Evolutionary conservation across 1,140 invertebrate genomes (phyloP).

Genomic region (Philaenus spumarius): DNA sequence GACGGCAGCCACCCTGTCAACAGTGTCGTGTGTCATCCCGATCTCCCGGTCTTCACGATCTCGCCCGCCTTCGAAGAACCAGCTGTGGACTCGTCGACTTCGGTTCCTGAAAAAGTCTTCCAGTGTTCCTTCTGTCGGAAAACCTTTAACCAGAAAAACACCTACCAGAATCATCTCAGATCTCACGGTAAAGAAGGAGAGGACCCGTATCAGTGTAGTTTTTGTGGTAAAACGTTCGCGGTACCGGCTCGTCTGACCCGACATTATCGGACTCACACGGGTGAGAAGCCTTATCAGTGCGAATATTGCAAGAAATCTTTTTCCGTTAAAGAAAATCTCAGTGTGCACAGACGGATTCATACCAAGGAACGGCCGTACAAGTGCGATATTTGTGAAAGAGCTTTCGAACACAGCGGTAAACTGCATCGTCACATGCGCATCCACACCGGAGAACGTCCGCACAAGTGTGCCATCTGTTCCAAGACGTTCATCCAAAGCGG

Average conservation of each 20-base stretch:
- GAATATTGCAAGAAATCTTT: slow-evolving; percentile 90
- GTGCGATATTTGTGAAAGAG: slow-evolving; percentile 82
- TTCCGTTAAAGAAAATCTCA: slow-evolving; percentile 86
- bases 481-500: slow-evolving; percentile 89
- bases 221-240: slow-evolving; percentile 87
- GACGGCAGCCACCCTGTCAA: slow-evolving; percentile 26
- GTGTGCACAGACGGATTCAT: slow-evolving; percentile 85
- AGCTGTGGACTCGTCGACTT: slow-evolving; percentile 27
- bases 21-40: slow-evolving; percentile 36
- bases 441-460: slow-evolving; percentile 86
- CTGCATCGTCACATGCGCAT: slow-evolving; percentile 88
- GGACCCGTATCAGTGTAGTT: slow-evolving; percentile 80
- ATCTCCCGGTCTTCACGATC: slow-evolving; percentile 31
- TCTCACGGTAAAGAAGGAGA: slow-evolving; percentile 51
- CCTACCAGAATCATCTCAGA: slow-evolving; percentile 51
- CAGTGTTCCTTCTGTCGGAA: slow-evolving; percentile 53
- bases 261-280: slow-evolving; percentile 86
- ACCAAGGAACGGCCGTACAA: slow-evolving; percentile 82
- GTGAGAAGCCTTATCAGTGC: slow-evolving; percentile 78
- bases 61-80: slow-evolving; percentile 25
- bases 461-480: slow-evolving; percentile 86
- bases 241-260: slow-evolving; percentile 84
- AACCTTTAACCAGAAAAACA: slow-evolving; percentile 49
- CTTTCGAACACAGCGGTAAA: slow-evolving; percentile 89
- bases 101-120: slow-evolving; percentile 31